Base-by-base conservation (phyloP, 1,140 invertebrate genomes). In the Eumeta japonica region DNA sequence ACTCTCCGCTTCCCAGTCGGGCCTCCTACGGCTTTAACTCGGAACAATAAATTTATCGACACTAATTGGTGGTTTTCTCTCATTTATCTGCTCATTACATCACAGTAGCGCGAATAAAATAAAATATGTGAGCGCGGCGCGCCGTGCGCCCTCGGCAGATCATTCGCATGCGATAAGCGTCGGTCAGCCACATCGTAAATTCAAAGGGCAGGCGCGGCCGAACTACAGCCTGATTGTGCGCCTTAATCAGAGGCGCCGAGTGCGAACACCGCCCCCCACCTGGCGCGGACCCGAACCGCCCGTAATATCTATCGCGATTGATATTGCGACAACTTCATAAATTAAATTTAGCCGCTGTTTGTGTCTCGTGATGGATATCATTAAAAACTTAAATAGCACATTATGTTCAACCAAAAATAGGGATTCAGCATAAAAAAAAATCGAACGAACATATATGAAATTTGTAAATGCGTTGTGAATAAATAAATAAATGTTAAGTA, bases 21-120 rank as follows among this genome's bases (percentile, higher is more conserved):
- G 61, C 65, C 68, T 71, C 64, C 68, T 62, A 70, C 64, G 63
- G 66, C n/a, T 68, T 72, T 73, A 73, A 73, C 64, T 64, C 66
- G 64, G 71, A 73, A 73, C 68, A 73, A 73, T 73, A 73, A 73
- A 73, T 73, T 73, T 64, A 73, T 73, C 68, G 68, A 68, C 68
- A 71, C 68, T 73, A 73, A 73, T 73, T 73, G 68, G 68, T 73
- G 66, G 68, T 73, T 73, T 73, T 73, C 68, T 68, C 58, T 62
- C 58, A 73, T 73, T 73, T 73, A 73, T 73, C 68, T 66, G 68
- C 64, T 73, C 68, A 73, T 73, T 73, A 73, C 68, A 73, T 73
- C 68, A 73, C 68, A 62, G 68, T 71, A 73, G 68, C 62, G 66
- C 57, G 65, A 73, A 71, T 73, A 71, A 73, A 73, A 71, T 73